A percentile compares a stretch with the other conserved stretches of the same genome.
These are phyloP conservation scores for Proisotoma minuta DNA, from an alignment of 2,888 invertebrate genomes.

Conservation along the genomic window DNA sequence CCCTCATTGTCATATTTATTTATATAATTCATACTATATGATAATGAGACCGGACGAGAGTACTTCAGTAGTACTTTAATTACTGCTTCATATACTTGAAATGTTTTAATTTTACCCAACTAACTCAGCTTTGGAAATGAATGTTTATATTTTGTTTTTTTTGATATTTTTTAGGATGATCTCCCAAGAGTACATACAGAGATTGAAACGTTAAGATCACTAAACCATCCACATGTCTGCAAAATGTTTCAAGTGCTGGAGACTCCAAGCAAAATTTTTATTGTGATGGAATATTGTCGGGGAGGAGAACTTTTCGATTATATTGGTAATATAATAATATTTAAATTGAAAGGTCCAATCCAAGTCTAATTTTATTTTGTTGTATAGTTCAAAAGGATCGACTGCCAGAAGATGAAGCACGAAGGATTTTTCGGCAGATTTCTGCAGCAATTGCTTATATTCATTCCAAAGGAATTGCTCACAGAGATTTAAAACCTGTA, in stretches of 20 bases:
- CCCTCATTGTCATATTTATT: no score
- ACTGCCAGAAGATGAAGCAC: conserved; percentile 65
- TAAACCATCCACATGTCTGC: conserved; percentile 70
- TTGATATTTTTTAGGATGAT: conserved; percentile 58
- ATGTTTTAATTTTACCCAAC: no score
- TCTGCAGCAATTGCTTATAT: conserved; percentile 72
- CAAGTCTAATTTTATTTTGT: conserved; percentile 1
- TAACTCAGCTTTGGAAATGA: not conserved
- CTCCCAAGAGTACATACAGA: conserved; percentile 67
- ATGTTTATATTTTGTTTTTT: conserved; percentile 3
- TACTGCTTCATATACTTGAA: no score
- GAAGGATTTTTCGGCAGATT: conserved; percentile 72
- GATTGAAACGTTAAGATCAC: conserved; percentile 65
- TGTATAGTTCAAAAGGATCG: conserved; percentile 63
- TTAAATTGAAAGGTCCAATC: not conserved
- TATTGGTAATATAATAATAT: conserved; percentile 55
- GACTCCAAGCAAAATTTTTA: conserved; percentile 66
- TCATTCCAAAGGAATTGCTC: conserved; percentile 70
- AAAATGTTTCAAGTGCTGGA: conserved; percentile 74
- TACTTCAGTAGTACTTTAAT: no score
- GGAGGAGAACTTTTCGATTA: conserved; percentile 81
- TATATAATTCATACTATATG: no score
- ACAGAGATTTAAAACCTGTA: conserved; percentile 77
- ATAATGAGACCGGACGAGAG: no score
- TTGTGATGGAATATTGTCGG: conserved; percentile 76